Evolutionary conservation across 2,113 vertebrate species (phyloP).

Genomic region (Sinocyclocheilus anshuiensis): DNA sequence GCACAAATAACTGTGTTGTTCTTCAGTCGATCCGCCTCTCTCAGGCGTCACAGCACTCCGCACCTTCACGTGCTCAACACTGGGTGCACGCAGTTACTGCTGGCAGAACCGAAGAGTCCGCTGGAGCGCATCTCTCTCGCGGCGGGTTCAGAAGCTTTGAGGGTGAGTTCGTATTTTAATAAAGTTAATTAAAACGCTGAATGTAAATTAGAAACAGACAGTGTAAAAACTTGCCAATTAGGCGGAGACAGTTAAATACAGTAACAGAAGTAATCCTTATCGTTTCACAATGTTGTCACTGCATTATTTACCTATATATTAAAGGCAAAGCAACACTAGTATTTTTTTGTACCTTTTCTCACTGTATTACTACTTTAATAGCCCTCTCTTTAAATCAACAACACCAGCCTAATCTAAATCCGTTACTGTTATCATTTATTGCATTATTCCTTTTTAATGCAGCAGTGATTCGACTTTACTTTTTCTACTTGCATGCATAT

Average conservation of each 20-base stretch:
- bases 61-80: not conserved
- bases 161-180: slow-evolving; percentile 5
- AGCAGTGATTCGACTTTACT: not conserved
- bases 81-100: not conserved
- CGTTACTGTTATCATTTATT: not conserved
- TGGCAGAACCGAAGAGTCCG: not conserved
- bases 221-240: not conserved
- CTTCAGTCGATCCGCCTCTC: no score
- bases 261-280: not conserved
- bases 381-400: not conserved
- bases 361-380: not conserved
- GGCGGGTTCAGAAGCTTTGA: not conserved
- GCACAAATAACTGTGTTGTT: not conserved
- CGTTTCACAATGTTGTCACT: not conserved
- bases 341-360: not conserved
- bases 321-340: no score
- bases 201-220: not conserved
- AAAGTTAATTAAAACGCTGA: not conserved
- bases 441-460: not conserved
- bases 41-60: not conserved
- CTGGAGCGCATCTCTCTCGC: not conserved
- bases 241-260: not conserved
- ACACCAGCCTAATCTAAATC: not conserved
- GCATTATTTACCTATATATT: not conserved
- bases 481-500: no score